Evolutionary conservation across 2,113 vertebrate species (phyloP).

Genomic region (Oenanthe oenanthe): DNA sequence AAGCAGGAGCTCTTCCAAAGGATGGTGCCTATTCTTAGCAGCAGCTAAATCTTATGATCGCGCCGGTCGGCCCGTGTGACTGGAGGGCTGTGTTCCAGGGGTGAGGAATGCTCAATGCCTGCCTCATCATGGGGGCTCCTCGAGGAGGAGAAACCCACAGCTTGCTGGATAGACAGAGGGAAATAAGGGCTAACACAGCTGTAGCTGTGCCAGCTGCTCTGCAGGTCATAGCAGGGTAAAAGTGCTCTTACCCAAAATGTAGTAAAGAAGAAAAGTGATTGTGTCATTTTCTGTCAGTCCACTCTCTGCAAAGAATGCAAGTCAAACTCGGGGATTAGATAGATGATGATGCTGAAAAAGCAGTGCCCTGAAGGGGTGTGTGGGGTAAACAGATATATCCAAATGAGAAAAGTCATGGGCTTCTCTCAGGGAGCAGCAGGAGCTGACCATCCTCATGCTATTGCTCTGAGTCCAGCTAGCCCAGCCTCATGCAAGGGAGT

Average conservation of each 20-base stretch:
- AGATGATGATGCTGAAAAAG: background rate
- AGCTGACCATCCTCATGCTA: background rate
- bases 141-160: background rate
- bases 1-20: slow-evolving; percentile 7
- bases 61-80: background rate
- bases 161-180: background rate
- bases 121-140: background rate
- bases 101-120: background rate
- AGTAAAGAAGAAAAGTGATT: background rate
- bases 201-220: background rate
- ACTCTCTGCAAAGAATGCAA: background rate
- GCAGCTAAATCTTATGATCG: background rate
- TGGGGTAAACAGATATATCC: background rate
- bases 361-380: background rate
- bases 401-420: background rate
- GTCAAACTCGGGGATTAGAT: background rate
- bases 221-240: background rate
- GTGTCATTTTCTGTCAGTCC: background rate
- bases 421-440: background rate
- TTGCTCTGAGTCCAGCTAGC: background rate
- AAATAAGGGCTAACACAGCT: background rate
- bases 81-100: background rate
- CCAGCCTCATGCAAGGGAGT: background rate
- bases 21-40: background rate
- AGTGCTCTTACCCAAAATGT: background rate